Evolutionary conservation across 2,888 invertebrate species (phyloP).

Genomic region (Poecilus cupreus): DNA sequence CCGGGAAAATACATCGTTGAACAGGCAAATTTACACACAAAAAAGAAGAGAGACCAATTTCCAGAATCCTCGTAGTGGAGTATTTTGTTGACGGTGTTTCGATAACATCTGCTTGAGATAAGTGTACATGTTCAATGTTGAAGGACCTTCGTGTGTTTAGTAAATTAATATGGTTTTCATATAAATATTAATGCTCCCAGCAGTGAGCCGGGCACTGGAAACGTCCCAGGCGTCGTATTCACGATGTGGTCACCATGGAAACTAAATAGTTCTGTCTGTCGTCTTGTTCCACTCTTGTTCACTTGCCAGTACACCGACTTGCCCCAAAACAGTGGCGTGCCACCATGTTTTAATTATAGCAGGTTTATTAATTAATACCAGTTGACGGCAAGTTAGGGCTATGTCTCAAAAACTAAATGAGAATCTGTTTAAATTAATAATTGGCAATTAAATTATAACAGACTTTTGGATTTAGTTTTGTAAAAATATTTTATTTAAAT

Average conservation of each 20-base stretch:
- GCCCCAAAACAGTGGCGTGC: not conserved
- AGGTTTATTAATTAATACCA: no score
- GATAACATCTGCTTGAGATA: not conserved
- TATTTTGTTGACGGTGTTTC: not conserved
- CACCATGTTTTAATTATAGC: no score
- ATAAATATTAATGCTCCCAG: slow-evolving; percentile 25
- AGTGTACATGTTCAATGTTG: not conserved
- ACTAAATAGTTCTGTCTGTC: slow-evolving; percentile 30
- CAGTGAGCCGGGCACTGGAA: not conserved
- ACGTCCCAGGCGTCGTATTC: not conserved
- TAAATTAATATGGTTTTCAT: slow-evolving; percentile 4
- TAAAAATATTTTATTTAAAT: no score
- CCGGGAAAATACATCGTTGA: not conserved
- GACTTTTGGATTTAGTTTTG: no score
- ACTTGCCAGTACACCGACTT: not conserved
- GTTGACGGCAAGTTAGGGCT: no score
- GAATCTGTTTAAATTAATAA: no score
- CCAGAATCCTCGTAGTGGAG: not conserved
- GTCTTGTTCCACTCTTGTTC: not conserved
- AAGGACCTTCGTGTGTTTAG: not conserved
- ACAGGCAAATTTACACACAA: no score
- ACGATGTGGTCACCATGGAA: not conserved
- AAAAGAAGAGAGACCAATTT: no score
- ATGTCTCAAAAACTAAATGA: no score
- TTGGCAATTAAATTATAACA: no score